These are phyloP conservation scores for Troides oblongomaculatus DNA, from an alignment of 2,888 invertebrate genomes.

Conservation along the genomic window DNA sequence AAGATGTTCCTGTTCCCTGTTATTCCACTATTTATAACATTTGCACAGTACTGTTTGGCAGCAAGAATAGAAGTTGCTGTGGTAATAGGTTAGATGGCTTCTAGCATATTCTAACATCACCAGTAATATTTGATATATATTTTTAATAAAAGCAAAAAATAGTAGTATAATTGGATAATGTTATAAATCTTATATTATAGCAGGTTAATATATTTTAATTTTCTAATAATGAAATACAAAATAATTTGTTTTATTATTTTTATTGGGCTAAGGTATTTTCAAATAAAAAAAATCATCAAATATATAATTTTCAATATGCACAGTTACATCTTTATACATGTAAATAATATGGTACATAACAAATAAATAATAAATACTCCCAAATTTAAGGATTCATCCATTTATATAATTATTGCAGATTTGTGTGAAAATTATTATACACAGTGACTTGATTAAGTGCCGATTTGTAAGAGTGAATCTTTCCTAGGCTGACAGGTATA, in stretches of 20 bases:
- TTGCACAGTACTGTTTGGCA: too few relatives aligned
- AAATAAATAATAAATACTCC: conserved; percentile 80
- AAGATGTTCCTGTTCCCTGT: too few relatives aligned
- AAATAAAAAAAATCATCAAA: conserved; percentile 75
- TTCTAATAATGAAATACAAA: conserved; percentile 23
- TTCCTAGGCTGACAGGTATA: conserved; percentile 53
- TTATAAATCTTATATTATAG: too few relatives aligned
- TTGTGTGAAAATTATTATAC: conserved; percentile 73
- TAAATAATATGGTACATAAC: conserved; percentile 79
- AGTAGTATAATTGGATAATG: too few relatives aligned
- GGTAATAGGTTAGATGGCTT: too few relatives aligned
- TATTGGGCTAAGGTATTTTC: conserved; percentile 75
- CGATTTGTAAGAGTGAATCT: conserved; percentile 57
- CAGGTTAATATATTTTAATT: not conserved
- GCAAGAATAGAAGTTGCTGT: too few relatives aligned
- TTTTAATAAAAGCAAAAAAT: too few relatives aligned
- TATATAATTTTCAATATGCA: conserved; percentile 79
- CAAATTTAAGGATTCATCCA: conserved; percentile 72
- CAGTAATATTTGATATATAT: too few relatives aligned
- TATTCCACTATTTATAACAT: too few relatives aligned
- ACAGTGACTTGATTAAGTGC: conserved; percentile 71
- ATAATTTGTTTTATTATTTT: conserved; percentile 48
- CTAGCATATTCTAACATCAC: too few relatives aligned
- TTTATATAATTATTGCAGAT: conserved; percentile 68
- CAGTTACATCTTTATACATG: conserved; percentile 79